phyloP scores from a whole-genome alignment of 2,888 invertebrate genomes.

The Mamestra brassicae region DNA sequence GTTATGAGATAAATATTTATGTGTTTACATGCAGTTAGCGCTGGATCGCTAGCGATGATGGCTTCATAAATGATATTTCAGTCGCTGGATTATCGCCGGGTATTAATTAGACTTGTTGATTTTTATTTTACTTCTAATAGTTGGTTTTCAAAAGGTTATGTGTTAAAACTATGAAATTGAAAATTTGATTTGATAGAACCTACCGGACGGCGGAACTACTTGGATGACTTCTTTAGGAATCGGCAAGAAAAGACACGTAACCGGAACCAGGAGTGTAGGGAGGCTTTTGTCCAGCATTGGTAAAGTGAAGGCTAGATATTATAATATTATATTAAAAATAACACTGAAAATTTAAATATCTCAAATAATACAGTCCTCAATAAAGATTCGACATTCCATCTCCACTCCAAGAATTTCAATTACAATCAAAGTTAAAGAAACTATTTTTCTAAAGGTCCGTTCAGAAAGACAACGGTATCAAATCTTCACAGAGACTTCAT shows the following conservation, averaged over 20 bases:
- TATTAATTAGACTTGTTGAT: slow-evolving; percentile 59
- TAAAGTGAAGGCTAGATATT: no score
- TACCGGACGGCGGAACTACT: no score
- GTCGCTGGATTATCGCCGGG: slow-evolving; percentile 48
- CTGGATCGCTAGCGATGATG: slow-evolving; percentile 58
- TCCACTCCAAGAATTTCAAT: slow-evolving; percentile 38
- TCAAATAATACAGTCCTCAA: not conserved
- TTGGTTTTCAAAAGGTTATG: slow-evolving; percentile 9
- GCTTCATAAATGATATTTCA: slow-evolving; percentile 66
- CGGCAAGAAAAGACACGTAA: no score
- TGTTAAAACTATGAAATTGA: not conserved
- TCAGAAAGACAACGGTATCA: slow-evolving; percentile 58
- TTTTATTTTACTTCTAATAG: slow-evolving; percentile 43
- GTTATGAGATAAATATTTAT: slow-evolving; percentile 67
- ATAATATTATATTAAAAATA: not conserved
- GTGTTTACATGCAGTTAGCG: slow-evolving; percentile 67
- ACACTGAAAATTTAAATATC: not conserved
- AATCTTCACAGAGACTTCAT: slow-evolving; percentile 62
- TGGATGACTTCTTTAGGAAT: no score
- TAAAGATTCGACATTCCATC: not conserved
- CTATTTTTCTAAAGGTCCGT: slow-evolving; percentile 38
- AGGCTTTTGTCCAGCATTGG: no score
- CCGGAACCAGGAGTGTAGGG: no score
- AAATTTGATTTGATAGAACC: not conserved
- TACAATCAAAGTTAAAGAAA: slow-evolving; percentile 35